A percentile compares a stretch with the other conserved stretches of the same genome.
These are phyloP conservation scores for Xerus rutilus DNA, from an alignment of 2,797 vertebrate species.

Conservation along the genomic window DNA sequence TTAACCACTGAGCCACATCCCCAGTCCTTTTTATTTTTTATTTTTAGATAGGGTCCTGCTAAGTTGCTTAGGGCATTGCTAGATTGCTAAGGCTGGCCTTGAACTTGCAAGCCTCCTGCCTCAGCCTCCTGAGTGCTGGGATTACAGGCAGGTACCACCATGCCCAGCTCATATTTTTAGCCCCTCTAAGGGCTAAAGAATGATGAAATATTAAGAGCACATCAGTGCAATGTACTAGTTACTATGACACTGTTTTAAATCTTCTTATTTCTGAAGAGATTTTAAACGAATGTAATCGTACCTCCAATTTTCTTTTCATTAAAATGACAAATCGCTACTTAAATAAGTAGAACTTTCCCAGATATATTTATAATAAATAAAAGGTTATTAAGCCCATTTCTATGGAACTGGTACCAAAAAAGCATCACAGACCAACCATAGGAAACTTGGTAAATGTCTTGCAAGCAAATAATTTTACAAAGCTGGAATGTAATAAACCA, in stretches of 20 bases:
- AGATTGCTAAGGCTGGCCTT: too few relatives aligned
- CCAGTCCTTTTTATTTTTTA: too few relatives aligned
- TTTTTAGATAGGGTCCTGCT: too few relatives aligned
- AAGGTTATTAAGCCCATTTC: not conserved
- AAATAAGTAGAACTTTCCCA: conserved; percentile 34
- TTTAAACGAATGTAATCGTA: conserved; percentile 51
- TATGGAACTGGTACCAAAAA: not conserved
- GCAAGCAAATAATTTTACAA: not conserved
- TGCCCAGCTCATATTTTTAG: not conserved
- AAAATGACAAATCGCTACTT: conserved; percentile 30
- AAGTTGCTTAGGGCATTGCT: too few relatives aligned
- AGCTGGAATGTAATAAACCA: not conserved
- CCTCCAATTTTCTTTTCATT: conserved; percentile 64
- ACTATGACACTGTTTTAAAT: conserved; percentile 9
- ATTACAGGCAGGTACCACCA: too few relatives aligned
- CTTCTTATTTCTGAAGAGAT: conserved; percentile 31
- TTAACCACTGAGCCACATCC: too few relatives aligned
- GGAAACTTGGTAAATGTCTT: conserved; percentile 1
- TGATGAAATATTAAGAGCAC: not conserved
- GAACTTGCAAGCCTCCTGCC: too few relatives aligned
- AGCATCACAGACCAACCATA: not conserved
- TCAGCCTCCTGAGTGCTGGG: too few relatives aligned
- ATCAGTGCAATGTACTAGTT: not conserved
- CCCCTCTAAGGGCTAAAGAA: conserved; percentile 5
- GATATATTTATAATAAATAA: not conserved